Conservation (phyloP, 2,888 invertebrate genomes). For the Drosophila neonasuta region DNA sequence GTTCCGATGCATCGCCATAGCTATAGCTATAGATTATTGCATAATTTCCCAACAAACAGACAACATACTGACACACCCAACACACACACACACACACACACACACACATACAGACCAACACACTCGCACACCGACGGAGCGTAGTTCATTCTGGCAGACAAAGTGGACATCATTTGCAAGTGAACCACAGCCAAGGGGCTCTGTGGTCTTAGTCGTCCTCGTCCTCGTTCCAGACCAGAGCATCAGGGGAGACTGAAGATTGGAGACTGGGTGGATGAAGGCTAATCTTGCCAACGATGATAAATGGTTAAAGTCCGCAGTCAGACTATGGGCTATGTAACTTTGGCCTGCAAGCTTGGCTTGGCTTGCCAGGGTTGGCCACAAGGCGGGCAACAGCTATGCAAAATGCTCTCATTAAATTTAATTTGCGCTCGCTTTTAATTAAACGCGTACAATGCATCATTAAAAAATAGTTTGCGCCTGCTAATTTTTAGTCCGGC, state of each 20-base stretch:
- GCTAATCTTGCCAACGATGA: constrained; percentile 68
- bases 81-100: constrained; percentile 13
- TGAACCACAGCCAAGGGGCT: constrained; percentile 38
- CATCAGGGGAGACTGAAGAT: background rate
- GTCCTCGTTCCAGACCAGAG: constrained; percentile 4
- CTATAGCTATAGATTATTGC: constrained; percentile 71
- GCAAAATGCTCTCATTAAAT: constrained; percentile 67
- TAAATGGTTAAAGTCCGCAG: constrained; percentile 62
- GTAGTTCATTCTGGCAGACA: constrained; percentile 27
- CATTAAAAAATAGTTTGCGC: constrained; percentile 77
- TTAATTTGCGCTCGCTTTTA: constrained; percentile 74
- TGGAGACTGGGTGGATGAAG: background rate
- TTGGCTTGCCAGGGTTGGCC: constrained; percentile 14
- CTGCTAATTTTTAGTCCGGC: constrained; percentile 74
- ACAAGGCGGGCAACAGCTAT: constrained; percentile 26
- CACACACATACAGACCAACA: constrained; percentile 5
- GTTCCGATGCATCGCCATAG: constrained; percentile 64
- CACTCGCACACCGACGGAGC: constrained; percentile 13
- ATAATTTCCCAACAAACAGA: constrained; percentile 59
- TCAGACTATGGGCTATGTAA: constrained; percentile 21
- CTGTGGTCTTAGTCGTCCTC: constrained; percentile 15
- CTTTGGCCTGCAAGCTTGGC: constrained; percentile 6
- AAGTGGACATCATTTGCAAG: constrained; percentile 73
- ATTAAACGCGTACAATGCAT: constrained; percentile 73
- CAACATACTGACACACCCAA: constrained; percentile 21